These are phyloP conservation scores for Sisor rabdophorus DNA, from an alignment of 2,113 vertebrate species.

Conservation along the genomic window DNA sequence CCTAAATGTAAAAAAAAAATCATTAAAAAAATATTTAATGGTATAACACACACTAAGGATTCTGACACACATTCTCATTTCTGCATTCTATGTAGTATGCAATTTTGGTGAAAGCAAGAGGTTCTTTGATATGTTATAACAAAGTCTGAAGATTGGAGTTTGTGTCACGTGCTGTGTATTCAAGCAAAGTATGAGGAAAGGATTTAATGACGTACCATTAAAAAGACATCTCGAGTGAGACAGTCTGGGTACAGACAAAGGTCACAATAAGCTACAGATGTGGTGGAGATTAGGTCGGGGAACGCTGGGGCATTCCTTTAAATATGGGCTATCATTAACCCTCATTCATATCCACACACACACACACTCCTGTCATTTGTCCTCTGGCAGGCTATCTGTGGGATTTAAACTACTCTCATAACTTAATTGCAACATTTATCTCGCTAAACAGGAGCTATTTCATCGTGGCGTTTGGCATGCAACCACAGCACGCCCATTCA, in stretches of 20 bases:
- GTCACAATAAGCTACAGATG: not conserved
- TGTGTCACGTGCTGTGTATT: not conserved
- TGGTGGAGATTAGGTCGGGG: not conserved
- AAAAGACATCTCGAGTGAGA: not conserved
- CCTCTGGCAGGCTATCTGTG: constrained; percentile 46
- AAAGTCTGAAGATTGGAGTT: not conserved
- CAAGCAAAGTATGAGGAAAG: not conserved
- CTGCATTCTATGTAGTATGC: too few species aligned
- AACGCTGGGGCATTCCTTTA: not conserved
- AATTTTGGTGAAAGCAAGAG: too few species aligned
- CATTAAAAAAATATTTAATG: too few species aligned
- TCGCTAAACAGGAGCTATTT: constrained; percentile 51
- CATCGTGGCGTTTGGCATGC: constrained; percentile 49
- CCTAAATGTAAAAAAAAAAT: too few species aligned
- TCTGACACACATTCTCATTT: too few species aligned
- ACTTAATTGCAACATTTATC: constrained; percentile 56
- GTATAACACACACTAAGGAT: too few species aligned
- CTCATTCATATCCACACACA: constrained; percentile 1
- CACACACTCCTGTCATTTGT: constrained; percentile 18
- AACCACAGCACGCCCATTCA: constrained; percentile 38
- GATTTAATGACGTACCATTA: not conserved
- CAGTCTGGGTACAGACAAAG: not conserved
- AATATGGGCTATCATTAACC: constrained; percentile 12
- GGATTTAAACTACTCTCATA: constrained; percentile 43
- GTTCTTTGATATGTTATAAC: too few species aligned